Conservation (phyloP, 92 coral and sea anemone species). For the Zoanthus sociatus region DNA sequence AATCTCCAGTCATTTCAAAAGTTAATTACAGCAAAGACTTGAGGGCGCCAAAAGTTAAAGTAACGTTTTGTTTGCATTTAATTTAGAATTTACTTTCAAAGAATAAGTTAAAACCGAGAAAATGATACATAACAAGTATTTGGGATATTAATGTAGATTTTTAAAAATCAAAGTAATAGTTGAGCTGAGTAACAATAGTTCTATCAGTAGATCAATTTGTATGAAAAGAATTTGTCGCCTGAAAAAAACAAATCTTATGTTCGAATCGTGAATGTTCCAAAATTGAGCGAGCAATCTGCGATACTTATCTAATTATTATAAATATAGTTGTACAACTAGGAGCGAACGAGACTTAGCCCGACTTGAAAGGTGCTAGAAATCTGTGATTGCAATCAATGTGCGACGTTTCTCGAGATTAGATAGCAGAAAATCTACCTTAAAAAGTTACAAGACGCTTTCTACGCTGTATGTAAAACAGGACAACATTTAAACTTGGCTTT, state of each 20-base stretch:
- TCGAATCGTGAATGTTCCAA: background rate
- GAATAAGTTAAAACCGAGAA: background rate
- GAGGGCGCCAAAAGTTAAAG: background rate
- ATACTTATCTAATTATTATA: background rate
- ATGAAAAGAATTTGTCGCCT: background rate
- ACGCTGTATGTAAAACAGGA: background rate
- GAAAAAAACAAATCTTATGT: background rate
- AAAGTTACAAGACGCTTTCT: background rate
- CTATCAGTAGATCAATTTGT: background rate
- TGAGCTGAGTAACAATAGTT: background rate
- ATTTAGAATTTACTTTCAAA: background rate
- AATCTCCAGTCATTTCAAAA: background rate
- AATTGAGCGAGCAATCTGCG: background rate
- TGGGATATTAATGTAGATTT: background rate
- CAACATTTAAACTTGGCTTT: background rate
- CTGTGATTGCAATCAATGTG: background rate
- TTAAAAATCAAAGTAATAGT: background rate
- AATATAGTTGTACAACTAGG: background rate
- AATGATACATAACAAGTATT: background rate
- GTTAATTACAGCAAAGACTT: background rate
- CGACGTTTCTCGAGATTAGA: slow-evolving; percentile 30
- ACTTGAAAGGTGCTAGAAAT: background rate
- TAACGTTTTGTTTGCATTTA: background rate
- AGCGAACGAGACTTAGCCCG: background rate
- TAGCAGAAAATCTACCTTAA: slow-evolving; percentile 8